Conservation (phyloP, 2,113 vertebrate genomes). For the Boleophthalmus pectinirostris region DNA sequence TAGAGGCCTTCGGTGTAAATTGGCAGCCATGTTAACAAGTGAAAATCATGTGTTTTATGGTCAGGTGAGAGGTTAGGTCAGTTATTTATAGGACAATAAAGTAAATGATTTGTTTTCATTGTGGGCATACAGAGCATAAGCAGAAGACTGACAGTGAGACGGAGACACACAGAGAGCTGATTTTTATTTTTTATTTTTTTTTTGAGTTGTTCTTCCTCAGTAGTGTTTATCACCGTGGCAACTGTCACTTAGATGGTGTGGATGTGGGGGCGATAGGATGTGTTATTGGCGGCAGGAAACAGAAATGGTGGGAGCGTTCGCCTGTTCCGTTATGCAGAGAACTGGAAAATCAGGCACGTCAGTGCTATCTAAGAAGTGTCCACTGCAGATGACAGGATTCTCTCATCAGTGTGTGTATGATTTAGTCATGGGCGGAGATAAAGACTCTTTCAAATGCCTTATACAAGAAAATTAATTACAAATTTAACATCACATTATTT, state of each 20-base stretch:
- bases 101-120: not conserved
- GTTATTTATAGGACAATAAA: not conserved
- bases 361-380: constrained; percentile 27
- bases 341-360: constrained; percentile 23
- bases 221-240: constrained; percentile 63
- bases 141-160: not conserved
- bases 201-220: constrained; percentile 39
- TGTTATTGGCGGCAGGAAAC: constrained; percentile 52
- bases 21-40: too few species aligned
- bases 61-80: not conserved
- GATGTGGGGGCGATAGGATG: constrained; percentile 57
- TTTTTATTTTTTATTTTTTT: constrained; percentile 14
- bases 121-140: not conserved
- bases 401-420: constrained; percentile 15
- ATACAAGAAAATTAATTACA: constrained; percentile 10
- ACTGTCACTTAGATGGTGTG: constrained; percentile 57
- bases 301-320: constrained; percentile 37
- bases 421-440: constrained; percentile 7
- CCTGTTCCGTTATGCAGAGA: not conserved
- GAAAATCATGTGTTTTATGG: not conserved
- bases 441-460: not conserved
- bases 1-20: too few species aligned
- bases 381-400: constrained; percentile 8
- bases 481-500: constrained; percentile 10
- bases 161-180: constrained; percentile 12